Percentiles rank a stretch among this genome's conserved stretches.
Conservation (phyloP, 2,113 vertebrate species). For the Seriola dumerili region DNA sequence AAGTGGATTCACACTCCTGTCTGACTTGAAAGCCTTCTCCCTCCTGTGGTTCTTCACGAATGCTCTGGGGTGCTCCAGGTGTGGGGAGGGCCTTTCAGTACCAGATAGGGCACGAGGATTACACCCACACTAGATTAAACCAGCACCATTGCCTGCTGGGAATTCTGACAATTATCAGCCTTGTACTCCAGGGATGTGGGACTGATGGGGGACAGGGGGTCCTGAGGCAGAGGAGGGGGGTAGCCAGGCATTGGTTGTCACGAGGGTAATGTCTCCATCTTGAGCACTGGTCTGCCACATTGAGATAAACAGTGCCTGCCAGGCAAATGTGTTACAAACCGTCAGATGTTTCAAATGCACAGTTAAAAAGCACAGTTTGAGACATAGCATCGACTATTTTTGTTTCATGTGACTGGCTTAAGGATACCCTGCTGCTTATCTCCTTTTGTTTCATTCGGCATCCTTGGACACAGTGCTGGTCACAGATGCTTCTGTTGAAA, state of each 20-base stretch:
- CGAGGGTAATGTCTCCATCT: slow-evolving; percentile 70
- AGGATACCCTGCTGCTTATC: slow-evolving; percentile 68
- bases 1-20: slow-evolving; percentile 49
- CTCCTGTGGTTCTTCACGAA: slow-evolving; percentile 56
- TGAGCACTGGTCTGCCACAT: slow-evolving; percentile 72
- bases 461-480: slow-evolving; percentile 30
- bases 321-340: slow-evolving; percentile 66
- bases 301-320: slow-evolving; percentile 82
- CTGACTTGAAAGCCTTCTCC: slow-evolving; percentile 62
- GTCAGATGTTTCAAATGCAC: slow-evolving; percentile 72
- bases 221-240: slow-evolving; percentile 61
- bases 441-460: slow-evolving; percentile 68
- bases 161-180: slow-evolving; percentile 85
- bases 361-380: slow-evolving; percentile 63
- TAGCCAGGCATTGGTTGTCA: slow-evolving; percentile 53
- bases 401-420: slow-evolving; percentile 63
- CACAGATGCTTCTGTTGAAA: slow-evolving; percentile 61
- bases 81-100: slow-evolving; percentile 73
- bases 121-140: slow-evolving; percentile 84
- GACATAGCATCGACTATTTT: slow-evolving; percentile 54
- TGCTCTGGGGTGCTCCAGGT: slow-evolving; percentile 72
- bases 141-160: slow-evolving; percentile 78
- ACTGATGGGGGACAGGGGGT: slow-evolving; percentile 57
- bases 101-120: slow-evolving; percentile 82
- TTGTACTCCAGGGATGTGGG: slow-evolving; percentile 71